Evolutionary conservation across 2,888 invertebrate genomes (phyloP), one percentile per base, ranked within the genome.

Genomic region (Pyrrhia umbra): DNA sequence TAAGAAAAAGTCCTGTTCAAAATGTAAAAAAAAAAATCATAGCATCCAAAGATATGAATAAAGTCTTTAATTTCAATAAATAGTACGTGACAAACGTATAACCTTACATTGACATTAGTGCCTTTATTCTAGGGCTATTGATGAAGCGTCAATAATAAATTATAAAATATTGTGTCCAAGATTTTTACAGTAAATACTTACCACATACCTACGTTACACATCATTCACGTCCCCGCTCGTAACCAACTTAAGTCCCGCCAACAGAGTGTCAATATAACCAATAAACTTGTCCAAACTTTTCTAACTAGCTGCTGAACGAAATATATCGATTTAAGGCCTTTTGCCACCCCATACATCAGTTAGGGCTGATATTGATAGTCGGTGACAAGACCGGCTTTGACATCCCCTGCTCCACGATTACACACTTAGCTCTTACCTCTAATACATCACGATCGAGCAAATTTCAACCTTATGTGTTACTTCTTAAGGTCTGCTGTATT

Each of bases 281-380:
- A 92, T 92, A 91, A 89, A 91, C 82, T 89, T 83, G 82, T 87
- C 86, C 77, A 75, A 92, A 93, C 87, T 92, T 92, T 88, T 85
- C 87, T 91, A 92, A 92, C 92, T 90, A 92, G 88, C 85, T 84
- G 77, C 84, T 83, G 86, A 92, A 92, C 89, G 89, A 90, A 91
- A 88, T 92, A 90, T 93, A 93, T 93, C 90, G 93, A 93, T 93
- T 93, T 89, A 86, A 37, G 90, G 88, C 85, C 89, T 90, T 92
- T 87, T 89, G 87, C 91, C 91, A 93, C 93, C 93, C 92, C 84
- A 91, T 90, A 91, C 88, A 91, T 93, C 93, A 92, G 86, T 91
- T 92, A 92, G 90, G 81, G 71, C 81, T 86, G 90, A 92, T 93
- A 94, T 93, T 93, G 94, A 93, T 93, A 93, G 93, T 88, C 90